Evolutionary conservation across 2,113 vertebrate genomes (phyloP).

Genomic region (Eonycteris spelaea): DNA sequence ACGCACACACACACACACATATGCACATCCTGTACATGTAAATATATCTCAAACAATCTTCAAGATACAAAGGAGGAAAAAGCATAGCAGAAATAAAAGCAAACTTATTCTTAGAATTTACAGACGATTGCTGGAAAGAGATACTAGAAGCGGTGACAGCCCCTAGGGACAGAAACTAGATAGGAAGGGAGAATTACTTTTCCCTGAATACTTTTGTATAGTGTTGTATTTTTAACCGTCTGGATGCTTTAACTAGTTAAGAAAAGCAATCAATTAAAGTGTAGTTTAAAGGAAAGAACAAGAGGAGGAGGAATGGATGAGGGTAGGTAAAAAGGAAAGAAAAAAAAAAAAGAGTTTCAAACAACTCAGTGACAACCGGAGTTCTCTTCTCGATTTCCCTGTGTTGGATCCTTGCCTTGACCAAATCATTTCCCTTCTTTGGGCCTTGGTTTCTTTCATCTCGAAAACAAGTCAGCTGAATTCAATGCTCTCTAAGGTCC

Average conservation of each 20-base stretch:
- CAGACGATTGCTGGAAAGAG: not conserved
- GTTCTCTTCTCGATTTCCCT: not conserved
- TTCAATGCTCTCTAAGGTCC: not conserved
- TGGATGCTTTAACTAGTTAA: not conserved
- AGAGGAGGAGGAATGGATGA: not conserved
- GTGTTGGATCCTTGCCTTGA: not conserved
- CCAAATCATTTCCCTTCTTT: not conserved
- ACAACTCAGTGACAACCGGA: not conserved
- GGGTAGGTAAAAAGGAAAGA: not conserved
- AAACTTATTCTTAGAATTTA: not conserved
- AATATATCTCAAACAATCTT: not conserved
- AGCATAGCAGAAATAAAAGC: not conserved
- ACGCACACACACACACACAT: too few relatives aligned
- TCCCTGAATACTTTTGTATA: not conserved
- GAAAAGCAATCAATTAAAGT: not conserved
- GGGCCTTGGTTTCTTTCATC: not conserved
- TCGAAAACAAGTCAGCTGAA: constrained; percentile 37
- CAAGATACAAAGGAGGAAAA: not conserved
- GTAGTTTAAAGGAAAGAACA: not conserved
- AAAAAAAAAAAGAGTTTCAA: too few relatives aligned
- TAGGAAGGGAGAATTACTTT: not conserved
- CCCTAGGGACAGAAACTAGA: not conserved
- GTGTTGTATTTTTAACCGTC: not conserved
- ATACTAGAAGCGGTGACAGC: not conserved
- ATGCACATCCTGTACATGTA: too few relatives aligned